Evolutionary conservation across 2,113 vertebrate genomes (phyloP), one percentile per base, ranked within the genome.

Genomic region (Albula goreensis): DNA sequence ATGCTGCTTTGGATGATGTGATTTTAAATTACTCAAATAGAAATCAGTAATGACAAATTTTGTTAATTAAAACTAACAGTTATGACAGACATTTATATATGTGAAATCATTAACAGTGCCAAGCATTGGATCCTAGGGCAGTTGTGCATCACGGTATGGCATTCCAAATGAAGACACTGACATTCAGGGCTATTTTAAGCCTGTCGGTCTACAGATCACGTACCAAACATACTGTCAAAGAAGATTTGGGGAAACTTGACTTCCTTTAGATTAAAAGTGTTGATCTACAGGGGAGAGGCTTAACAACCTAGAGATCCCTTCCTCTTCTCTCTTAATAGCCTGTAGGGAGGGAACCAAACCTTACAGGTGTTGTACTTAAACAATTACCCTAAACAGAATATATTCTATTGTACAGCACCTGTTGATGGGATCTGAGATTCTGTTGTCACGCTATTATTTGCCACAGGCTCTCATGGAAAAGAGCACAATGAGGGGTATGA

Each of bases 21-120:
- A 17, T 25, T 78, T 78, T 13, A 8, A 41, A 49, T 79, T 80
- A 25, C n/a, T 5, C 15, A 15, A 78, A 56, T 25, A 51, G 5
- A 9, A 79, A 57, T 19, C n/a, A 70, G 17, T 57, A 13, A n/a
- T 56, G 51, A 77, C 49, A 80, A 10, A 51, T 49, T 60, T 52
- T 83, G 81, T 74, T 50, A 50, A 78, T 82, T 81, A 81, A 86
- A 84, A 84, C 82, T 63, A 79, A 7, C 50, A 80, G 60, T 87
- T 82, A 85, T 22, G 57, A 63, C 53, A 17, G 48, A 31, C 48
- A 19, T 49, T 49, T 78, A 8, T 77, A 80, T 41, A 79, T 53
- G 78, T 48, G 49, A n/a, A 53, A 22, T 11, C 51, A 10, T 50
- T 82, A 82, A 82, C 51, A 56, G 77, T 10, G 8, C 5, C 31